Evolutionary conservation across 2,113 vertebrate species (phyloP).

Genomic region (Tyto alba): DNA sequence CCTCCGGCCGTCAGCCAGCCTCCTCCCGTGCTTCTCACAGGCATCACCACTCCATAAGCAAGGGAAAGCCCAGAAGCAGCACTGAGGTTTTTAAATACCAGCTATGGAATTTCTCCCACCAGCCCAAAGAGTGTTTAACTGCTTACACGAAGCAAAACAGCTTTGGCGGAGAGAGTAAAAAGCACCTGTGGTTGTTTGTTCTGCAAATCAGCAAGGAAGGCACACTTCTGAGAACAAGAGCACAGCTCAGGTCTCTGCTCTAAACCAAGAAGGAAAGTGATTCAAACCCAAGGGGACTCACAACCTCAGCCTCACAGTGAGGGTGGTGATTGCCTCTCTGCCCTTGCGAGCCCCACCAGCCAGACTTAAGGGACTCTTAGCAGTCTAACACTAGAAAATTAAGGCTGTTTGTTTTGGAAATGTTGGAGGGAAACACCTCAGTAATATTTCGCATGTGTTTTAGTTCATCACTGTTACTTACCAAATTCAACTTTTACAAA

Average conservation of each 20-base stretch:
- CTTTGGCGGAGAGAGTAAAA: not conserved
- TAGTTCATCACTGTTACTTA: not conserved
- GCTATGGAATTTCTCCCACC: not conserved
- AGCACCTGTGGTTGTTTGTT: not conserved
- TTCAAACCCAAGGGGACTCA: not conserved
- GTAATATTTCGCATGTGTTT: not conserved
- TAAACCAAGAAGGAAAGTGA: not conserved
- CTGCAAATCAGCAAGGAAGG: not conserved
- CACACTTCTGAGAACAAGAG: not conserved
- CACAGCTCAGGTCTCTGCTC: not conserved
- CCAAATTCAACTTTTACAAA: not conserved
- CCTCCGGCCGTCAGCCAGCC: rapidly evolving
- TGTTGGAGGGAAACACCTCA: not conserved
- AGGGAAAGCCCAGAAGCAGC: not conserved
- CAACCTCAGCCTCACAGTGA: not conserved
- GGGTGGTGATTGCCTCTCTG: not conserved
- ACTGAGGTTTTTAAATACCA: not conserved
- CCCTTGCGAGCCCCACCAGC: not conserved
- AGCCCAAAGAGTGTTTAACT: not conserved
- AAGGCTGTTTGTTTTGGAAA: not conserved
- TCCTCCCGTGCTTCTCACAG: not conserved
- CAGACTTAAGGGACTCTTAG: not conserved
- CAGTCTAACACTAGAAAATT: not conserved
- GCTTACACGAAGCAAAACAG: not conserved
- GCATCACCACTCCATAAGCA: not conserved